phyloP scores from a whole-genome alignment of 2,113 vertebrate genomes.

The Pseudopipra pipra region DNA sequence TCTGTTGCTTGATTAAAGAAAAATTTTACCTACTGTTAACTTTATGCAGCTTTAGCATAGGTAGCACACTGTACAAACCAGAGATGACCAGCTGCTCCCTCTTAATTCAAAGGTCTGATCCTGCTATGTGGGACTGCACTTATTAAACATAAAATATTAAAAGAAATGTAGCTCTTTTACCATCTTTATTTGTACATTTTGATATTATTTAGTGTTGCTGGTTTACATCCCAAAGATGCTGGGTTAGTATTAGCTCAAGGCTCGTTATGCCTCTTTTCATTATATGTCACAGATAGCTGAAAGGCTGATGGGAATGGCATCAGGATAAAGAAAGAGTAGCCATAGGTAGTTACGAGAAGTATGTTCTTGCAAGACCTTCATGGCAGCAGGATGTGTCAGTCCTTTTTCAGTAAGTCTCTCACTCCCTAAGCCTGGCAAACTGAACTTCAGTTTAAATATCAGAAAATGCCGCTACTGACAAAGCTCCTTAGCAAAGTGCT shows the following conservation, averaged over 20 bases:
- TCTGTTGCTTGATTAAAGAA: neutral
- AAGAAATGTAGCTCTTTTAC: neutral
- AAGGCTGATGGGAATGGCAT: neutral
- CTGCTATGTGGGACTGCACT: neutral
- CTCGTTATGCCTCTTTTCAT: accelerated
- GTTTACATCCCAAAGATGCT: neutral
- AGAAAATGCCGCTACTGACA: neutral
- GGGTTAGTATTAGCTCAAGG: neutral
- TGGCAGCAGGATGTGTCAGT: neutral
- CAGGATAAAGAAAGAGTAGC: neutral
- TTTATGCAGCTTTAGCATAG: neutral
- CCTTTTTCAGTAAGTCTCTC: neutral
- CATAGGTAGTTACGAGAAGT: accelerated
- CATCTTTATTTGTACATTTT: neutral
- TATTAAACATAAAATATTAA: neutral
- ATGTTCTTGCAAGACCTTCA: neutral
- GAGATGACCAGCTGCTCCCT: neutral
- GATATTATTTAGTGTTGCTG: neutral
- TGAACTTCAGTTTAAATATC: neutral
- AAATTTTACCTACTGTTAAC: neutral
- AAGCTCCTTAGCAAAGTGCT: neutral
- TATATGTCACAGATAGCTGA: neutral
- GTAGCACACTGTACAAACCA: neutral
- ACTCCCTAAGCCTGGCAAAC: neutral
- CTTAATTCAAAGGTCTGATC: neutral